Percentiles rank a stretch among this genome's conserved stretches.
These are phyloP conservation scores for Phenacoccus solenopsis DNA, from an alignment of 1,140 invertebrate species.

Conservation along the genomic window DNA sequence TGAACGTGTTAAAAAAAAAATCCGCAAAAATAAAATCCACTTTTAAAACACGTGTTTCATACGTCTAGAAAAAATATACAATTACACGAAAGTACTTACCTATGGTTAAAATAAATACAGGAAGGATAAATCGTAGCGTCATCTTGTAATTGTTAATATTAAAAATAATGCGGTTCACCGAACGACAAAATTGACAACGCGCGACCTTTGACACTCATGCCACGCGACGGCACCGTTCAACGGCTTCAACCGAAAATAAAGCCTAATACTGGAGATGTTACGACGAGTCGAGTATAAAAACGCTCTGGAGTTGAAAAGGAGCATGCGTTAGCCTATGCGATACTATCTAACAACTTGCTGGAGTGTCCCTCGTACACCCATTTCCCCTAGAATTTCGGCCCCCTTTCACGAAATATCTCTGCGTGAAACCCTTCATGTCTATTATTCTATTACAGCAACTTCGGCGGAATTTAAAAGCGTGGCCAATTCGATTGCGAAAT, in stretches of 20 bases:
- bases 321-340: constrained; percentile 11
- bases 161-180: neutral
- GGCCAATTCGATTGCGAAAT: constrained; percentile 9
- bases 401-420: neutral
- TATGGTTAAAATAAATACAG: neutral
- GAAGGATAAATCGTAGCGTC: neutral
- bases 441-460: constrained; percentile 13
- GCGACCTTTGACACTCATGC: constrained; percentile 15
- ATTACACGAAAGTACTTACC: no score
- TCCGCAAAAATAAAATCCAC: no score
- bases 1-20: neutral
- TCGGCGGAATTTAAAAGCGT: constrained; percentile 11
- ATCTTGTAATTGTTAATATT: neutral
- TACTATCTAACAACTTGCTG: constrained; percentile 17
- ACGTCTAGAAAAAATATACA: neutral
- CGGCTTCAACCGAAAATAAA: constrained; percentile 12
- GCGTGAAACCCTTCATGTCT: constrained; percentile 7
- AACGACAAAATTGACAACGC: constrained; percentile 9
- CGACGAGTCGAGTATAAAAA: constrained; percentile 6
- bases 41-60: neutral
- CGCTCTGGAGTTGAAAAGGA: constrained; percentile 9
- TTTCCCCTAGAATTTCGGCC: neutral
- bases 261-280: constrained; percentile 15
- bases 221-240: constrained; percentile 9
- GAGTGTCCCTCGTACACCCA: neutral